Evolutionary conservation across 2,797 vertebrate genomes (phyloP).

Genomic region (Epinephelus coioides): DNA sequence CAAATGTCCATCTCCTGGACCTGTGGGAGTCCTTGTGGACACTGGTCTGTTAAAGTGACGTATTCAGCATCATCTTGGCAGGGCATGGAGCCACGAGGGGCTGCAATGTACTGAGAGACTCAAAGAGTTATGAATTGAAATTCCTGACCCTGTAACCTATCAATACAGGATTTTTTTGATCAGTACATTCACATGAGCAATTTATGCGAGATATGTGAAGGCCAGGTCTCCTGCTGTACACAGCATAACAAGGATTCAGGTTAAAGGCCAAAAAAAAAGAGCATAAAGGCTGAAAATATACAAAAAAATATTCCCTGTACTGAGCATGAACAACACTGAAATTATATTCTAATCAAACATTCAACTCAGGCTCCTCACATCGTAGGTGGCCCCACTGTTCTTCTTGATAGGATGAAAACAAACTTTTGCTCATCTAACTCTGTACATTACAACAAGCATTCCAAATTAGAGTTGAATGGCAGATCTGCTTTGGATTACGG

Average conservation of each 20-base stretch:
- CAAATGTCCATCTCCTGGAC: background rate
- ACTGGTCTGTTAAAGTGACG: background rate
- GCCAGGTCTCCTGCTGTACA: constrained; percentile 6
- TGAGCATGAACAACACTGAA: background rate
- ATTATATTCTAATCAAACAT: constrained; percentile 1
- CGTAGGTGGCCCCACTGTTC: background rate
- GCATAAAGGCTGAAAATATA: background rate
- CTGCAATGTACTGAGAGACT: background rate
- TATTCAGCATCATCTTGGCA: background rate
- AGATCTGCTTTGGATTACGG: constrained; percentile 14
- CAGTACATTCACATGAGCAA: background rate
- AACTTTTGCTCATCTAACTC: constrained; percentile 8
- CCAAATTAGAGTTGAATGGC: background rate
- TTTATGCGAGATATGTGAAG: background rate
- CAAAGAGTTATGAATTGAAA: background rate
- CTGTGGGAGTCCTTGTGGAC: background rate
- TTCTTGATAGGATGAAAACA: constrained; percentile 2
- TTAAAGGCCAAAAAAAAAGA: constrained; percentile 12
- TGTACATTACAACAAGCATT: background rate
- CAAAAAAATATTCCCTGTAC: background rate
- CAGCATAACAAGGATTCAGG: background rate
- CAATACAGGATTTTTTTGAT: background rate
- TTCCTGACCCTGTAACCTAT: background rate
- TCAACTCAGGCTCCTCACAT: background rate
- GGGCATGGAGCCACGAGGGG: too few relatives aligned